Evolutionary conservation across 2,113 vertebrate species (phyloP).

Genomic region (Numida meleagris): DNA sequence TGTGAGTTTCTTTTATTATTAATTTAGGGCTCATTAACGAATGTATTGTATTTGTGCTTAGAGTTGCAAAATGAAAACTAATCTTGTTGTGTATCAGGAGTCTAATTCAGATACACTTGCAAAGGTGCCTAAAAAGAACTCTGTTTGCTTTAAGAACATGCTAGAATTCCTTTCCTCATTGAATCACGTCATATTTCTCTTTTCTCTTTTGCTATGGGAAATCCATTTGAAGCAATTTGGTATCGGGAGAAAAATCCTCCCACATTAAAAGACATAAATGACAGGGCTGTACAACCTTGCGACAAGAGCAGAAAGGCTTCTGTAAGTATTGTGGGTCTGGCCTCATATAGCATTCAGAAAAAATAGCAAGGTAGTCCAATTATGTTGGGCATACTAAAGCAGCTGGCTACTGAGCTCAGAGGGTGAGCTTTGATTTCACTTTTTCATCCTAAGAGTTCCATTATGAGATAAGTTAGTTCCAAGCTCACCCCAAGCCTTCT

Average conservation of each 20-base stretch:
- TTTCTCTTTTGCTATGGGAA: neutral
- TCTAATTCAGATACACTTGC: neutral
- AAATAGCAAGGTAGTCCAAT: neutral
- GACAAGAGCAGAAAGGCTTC: neutral
- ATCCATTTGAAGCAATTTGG: neutral
- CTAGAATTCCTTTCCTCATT: neutral
- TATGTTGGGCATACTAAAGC: neutral
- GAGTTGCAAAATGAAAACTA: conserved; percentile 44
- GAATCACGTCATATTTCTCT: neutral
- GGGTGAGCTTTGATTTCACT: neutral
- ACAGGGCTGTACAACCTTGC: neutral
- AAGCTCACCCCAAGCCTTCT: neutral
- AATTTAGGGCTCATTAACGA: conserved; percentile 26
- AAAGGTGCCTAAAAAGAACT: neutral
- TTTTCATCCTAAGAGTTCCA: neutral
- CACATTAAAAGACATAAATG: neutral
- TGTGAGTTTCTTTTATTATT: neutral
- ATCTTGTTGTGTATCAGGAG: neutral
- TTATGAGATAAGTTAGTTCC: neutral
- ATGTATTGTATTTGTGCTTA: conserved; percentile 1
- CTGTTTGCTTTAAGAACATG: neutral
- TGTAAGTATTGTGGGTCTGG: neutral
- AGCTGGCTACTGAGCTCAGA: neutral
- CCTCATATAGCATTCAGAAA: neutral
- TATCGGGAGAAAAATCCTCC: neutral